Evolutionary conservation across 2,888 invertebrate species (phyloP), one percentile per base, ranked within the genome.

Genomic region (Acanthosepion lycidas): DNA sequence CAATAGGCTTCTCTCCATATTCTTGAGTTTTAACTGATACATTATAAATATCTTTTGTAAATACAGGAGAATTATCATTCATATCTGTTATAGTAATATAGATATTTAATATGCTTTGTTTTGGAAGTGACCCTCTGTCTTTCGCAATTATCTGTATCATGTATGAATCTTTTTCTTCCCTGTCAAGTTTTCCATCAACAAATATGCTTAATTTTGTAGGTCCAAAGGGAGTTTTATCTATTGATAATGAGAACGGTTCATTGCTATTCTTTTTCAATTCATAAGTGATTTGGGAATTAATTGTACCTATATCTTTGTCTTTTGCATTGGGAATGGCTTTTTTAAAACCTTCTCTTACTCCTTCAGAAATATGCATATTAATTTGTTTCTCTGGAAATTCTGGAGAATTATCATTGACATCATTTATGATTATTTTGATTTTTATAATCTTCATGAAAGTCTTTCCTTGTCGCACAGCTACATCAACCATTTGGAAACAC

Each of bases 111-210:
- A 49, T 53, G 18, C n/a, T 49, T 53, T n/a, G 93, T 26, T 51
- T 93, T 9, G 93, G n/a, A 5, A 20, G 28, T n/a, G n/a, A n/a
- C 1, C 93, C 93, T 26, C 51, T 28, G 28, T 93, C 93, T 93
- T 93, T 53, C 20, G 93, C 93, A 26, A 93, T 53, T n/a, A 93
- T 53, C 18, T 93, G n/a, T n/a, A 93, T 12, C 49, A 53, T n/a
- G 33, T 93, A 93, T n/a, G 93, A 53, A 51, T 51, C 92, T 93
- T 49, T 93, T 8, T 28, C 20, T 93, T 93, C 93, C n/a, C 93
- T 93, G 49, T 93, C 93, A 33, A 93, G 93, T 93, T 93, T 93
- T 26, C n/a, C 93, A 53, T 93, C 49, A 49, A 93, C 93, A 93
- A 49, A n/a, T 48, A 93, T 51, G 12, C 48, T 26, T 93, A 93